Conservation (phyloP, 2,797 vertebrate species). For the Falco rusticolus region DNA sequence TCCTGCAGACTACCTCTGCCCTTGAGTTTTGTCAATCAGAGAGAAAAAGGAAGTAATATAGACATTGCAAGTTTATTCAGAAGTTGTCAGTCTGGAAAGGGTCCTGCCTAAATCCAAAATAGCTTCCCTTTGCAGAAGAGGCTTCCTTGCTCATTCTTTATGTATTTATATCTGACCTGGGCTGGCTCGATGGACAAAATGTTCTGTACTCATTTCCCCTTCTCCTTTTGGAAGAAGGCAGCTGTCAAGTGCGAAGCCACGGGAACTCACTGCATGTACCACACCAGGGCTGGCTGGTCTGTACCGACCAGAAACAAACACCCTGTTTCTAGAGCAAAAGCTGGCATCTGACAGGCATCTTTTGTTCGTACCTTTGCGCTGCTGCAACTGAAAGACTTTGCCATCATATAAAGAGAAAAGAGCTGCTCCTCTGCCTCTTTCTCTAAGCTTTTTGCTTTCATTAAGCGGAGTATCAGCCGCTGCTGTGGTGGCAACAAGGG, state of each 20-base stretch:
- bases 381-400: background rate
- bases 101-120: constrained; percentile 29
- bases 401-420: background rate
- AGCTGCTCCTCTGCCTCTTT: background rate
- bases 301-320: rapidly evolving
- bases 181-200: constrained; percentile 43
- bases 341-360: background rate
- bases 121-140: constrained; percentile 31
- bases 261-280: background rate
- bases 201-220: constrained; percentile 49
- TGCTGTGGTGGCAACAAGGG: background rate
- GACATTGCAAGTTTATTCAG: background rate
- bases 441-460: background rate
- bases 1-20: background rate
- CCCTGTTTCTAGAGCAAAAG: constrained; percentile 17
- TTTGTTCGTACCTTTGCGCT: background rate
- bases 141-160: constrained; percentile 42
- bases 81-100: constrained; percentile 32
- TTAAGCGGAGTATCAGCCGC: background rate
- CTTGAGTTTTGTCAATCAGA: background rate
- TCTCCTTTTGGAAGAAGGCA: background rate
- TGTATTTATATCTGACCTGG: constrained; percentile 62
- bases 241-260: background rate
- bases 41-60: constrained; percentile 15
- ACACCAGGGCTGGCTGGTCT: background rate